These are phyloP conservation scores for Leptobrachium leishanense DNA, from an alignment of 2,113 vertebrate genomes.

Conservation along the genomic window DNA sequence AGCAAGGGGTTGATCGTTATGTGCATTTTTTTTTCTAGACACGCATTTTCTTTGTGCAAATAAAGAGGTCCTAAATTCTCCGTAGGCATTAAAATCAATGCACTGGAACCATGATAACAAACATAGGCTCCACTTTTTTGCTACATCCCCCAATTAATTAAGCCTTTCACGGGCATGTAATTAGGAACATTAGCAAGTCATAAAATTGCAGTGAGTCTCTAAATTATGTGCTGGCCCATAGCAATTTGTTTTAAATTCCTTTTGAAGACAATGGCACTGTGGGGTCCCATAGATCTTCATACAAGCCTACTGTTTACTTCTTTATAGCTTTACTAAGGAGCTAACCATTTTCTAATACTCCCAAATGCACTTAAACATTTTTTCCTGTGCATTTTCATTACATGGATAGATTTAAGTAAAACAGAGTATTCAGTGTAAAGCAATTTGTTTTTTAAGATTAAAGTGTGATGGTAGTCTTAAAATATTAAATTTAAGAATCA, in stretches of 20 bases:
- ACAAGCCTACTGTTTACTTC: constrained; percentile 81
- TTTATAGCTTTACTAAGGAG: constrained; percentile 68
- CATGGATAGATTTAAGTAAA: constrained; percentile 60
- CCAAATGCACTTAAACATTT: constrained; percentile 65
- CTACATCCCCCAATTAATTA: constrained; percentile 98
- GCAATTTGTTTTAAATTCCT: constrained; percentile 99
- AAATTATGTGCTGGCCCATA: constrained; percentile 97
- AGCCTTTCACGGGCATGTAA: constrained; percentile 99
- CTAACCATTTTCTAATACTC: constrained; percentile 67
- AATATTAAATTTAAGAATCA: too few species aligned
- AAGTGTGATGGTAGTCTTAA: not conserved
- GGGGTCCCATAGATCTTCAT: constrained; percentile 90
- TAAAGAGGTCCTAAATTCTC: constrained; percentile 99
- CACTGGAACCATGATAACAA: constrained; percentile 99
- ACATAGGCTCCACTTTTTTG: constrained; percentile 87
- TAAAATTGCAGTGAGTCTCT: constrained; percentile 99
- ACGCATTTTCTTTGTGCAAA: constrained; percentile 99
- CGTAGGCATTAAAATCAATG: constrained; percentile 99
- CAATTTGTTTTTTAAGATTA: constrained; percentile 1
- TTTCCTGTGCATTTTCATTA: constrained; percentile 58
- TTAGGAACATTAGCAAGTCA: constrained; percentile 99
- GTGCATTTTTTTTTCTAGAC: constrained; percentile 94
- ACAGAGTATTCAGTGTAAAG: constrained; percentile 3
- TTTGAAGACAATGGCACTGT: constrained; percentile 93
- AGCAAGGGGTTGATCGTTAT: constrained; percentile 99